Conservation (phyloP, 2,797 vertebrate species). For the Apodemus agrarius region DNA sequence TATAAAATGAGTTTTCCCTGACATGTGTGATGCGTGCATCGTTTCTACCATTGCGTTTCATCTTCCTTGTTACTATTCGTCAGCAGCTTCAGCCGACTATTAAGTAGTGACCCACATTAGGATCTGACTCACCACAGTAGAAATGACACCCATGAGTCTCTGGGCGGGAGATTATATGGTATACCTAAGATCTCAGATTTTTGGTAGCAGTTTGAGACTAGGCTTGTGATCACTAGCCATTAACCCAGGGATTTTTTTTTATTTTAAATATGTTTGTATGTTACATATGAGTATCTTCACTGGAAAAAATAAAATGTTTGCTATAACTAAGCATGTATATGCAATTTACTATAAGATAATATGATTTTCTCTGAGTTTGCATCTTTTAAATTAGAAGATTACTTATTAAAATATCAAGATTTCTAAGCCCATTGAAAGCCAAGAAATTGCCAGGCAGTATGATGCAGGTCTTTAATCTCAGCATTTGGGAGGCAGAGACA, state of each 20-base stretch:
- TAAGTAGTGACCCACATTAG: not conserved
- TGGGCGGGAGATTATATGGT: not conserved
- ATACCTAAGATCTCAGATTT: not conserved
- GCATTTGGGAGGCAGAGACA: not conserved
- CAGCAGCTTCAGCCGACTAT: not conserved
- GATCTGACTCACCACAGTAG: not conserved
- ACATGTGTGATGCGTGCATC: not conserved
- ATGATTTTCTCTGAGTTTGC: conserved; percentile 13
- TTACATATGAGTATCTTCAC: not conserved
- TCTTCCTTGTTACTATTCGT: not conserved
- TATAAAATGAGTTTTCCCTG: not conserved
- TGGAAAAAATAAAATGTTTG: not conserved
- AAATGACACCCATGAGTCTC: not conserved
- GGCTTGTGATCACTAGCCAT: not conserved
- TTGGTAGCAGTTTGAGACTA: not conserved
- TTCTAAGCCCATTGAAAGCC: conserved; percentile 22
- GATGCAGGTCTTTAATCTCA: not conserved
- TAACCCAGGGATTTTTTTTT: not conserved
- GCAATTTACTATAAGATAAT: not conserved
- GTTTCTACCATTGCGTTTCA: not conserved
- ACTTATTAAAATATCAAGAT: conserved; percentile 1
- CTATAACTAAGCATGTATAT: not conserved
- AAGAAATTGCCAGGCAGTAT: not conserved
- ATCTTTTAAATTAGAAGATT: conserved; percentile 27
- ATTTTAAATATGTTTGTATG: not conserved